Evolutionary conservation across 2,888 invertebrate genomes (phyloP).

Genomic region (Matsumyia berberina): DNA sequence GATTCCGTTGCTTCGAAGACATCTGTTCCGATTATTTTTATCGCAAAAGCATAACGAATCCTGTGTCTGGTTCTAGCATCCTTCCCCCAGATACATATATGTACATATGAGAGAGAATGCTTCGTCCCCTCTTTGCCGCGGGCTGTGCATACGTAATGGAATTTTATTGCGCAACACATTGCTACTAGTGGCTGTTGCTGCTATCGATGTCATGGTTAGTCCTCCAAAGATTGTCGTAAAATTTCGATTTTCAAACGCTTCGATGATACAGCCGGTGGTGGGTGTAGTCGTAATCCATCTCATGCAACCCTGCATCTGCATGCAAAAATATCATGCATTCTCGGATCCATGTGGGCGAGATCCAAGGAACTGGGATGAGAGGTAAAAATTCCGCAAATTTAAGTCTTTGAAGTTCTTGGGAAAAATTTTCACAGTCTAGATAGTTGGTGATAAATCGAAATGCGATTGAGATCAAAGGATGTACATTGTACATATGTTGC

Average conservation of each 20-base stretch:
- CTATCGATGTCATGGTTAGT: no score
- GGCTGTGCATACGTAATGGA: constrained; percentile 10
- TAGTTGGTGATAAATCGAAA: no score
- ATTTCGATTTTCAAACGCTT: neutral
- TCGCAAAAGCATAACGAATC: neutral
- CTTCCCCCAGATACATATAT: neutral
- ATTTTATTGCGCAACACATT: neutral
- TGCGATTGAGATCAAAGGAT: no score
- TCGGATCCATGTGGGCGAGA: no score
- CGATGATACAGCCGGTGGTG: neutral
- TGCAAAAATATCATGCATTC: no score
- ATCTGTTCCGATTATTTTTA: neutral
- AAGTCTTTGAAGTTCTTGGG: no score
- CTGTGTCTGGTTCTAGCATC: neutral
- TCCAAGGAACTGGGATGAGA: no score
- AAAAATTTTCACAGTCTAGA: no score
- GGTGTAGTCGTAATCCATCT: neutral
- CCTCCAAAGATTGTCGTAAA: constrained; percentile 5
- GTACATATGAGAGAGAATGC: neutral
- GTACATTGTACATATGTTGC: no score
- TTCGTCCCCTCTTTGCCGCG: neutral
- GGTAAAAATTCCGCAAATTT: no score
- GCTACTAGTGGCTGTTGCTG: neutral
- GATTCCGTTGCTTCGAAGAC: neutral
- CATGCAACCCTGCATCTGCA: neutral